Conservation (phyloP, 2,113 vertebrate species). For the Xyliphius kryptos region DNA sequence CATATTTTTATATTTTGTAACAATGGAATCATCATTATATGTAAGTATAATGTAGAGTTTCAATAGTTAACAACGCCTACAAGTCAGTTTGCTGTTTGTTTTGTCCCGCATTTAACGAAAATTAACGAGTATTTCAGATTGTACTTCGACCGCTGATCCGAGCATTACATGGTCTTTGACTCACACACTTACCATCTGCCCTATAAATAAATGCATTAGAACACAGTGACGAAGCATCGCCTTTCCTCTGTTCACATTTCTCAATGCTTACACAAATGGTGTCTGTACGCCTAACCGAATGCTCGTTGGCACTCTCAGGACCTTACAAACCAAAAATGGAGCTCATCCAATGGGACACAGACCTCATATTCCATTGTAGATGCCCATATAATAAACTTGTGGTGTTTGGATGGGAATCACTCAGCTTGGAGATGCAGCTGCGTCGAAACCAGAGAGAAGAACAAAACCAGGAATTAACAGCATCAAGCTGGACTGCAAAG, state of each 20-base stretch:
- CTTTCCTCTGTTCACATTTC: conserved; percentile 32
- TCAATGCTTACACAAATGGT: conserved; percentile 7
- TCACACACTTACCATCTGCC: conserved; percentile 46
- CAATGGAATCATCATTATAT: conserved; percentile 76
- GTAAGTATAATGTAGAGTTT: conserved; percentile 64
- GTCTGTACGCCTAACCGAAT: no score
- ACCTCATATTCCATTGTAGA: neutral
- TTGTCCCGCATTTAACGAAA: conserved; percentile 72
- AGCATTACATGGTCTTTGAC: conserved; percentile 25
- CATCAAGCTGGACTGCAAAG: conserved; percentile 35
- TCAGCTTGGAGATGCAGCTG: neutral
- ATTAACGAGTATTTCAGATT: conserved; percentile 68
- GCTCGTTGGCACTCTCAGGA: neutral
- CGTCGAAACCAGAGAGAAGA: neutral
- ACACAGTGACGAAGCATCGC: conserved; percentile 34
- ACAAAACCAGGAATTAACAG: neutral
- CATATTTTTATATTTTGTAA: conserved; percentile 96
- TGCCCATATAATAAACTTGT: conserved; percentile 4
- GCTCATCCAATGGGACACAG: no score
- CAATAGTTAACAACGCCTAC: conserved; percentile 70
- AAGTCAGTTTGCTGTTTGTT: conserved; percentile 58
- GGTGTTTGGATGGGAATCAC: conserved; percentile 8
- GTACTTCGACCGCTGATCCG: conserved; percentile 36
- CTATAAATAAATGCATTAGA: conserved; percentile 51
- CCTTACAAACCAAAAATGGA: neutral